Base-by-base conservation (phyloP, 2,888 invertebrate genomes). In the Xanthia togata region DNA sequence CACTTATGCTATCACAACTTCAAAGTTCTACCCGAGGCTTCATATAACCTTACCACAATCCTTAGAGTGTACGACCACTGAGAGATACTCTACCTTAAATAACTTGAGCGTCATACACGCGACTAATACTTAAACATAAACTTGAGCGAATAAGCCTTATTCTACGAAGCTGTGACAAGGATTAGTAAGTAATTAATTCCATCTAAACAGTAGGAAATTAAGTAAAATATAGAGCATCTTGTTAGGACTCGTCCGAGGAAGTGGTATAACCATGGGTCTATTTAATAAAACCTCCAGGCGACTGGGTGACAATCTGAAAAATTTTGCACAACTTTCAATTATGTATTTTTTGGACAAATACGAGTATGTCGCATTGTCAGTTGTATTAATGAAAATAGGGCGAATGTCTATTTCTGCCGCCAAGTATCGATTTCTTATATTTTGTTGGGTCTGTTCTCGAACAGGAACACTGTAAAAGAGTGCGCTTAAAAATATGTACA, bases 1-100 rank as follows among this genome's bases (percentile, higher is more conserved):
- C 17, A 57, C 67, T 64, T 47, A 65, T 70, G 64, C 76, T 76
- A 31, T 38, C 20, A 4, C 26, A 76, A 76, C 59, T 69, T 75
- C 59, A 47, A 59, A 47, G n/a, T 69, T 62, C 23, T n/a, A 60
- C n/a, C 31, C 14, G 31, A 72, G 4, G 5, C 5, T 63, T 67
- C 31, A 20, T 50, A 31, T 73, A 41, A 31, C 26, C 20, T 50
- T 20, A 50, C 50, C 50, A 50, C 50, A 50, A 50, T 50, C 50
- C 50, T 47, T 14, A 14, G 1, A 57, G 31, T 63, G 14, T 55
- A 11, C 14, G 57, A 64, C n/a, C 20, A 38, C 63, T 55, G 20
- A 53, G 20, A 53, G 57, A 44, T 14, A 50, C 9, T 44, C 17
- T 53, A 9, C 26, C 14, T 26, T 14, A 35, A 53, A 31, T 41